phyloP scores from a whole-genome alignment of 2,113 vertebrate species.

The Ondatra zibethicus region DNA sequence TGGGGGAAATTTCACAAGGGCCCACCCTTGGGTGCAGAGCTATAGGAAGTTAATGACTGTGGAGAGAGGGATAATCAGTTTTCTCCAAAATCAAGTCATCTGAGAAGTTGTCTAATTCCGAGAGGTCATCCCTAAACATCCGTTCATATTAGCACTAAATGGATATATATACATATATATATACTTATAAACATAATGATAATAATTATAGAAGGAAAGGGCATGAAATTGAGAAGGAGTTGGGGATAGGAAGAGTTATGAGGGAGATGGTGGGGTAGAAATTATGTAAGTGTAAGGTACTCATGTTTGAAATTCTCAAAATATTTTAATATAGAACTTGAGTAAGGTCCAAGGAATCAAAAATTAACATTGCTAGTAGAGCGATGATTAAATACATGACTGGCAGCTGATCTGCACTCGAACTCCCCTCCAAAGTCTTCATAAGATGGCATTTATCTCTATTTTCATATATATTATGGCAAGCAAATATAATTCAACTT shows the following conservation, averaged over 20 bases:
- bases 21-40: not conserved
- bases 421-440: not conserved
- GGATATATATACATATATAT: not conserved
- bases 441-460: not conserved
- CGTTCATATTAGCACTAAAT: not conserved
- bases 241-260: not conserved
- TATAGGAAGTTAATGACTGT: not conserved
- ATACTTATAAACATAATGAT: not conserved
- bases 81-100: not conserved
- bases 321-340: not conserved
- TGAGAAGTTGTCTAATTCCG: not conserved
- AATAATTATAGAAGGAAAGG: not conserved
- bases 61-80: not conserved
- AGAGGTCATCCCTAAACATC: not conserved
- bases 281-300: not conserved
- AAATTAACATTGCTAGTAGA: not conserved
- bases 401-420: not conserved
- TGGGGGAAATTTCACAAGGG: not conserved
- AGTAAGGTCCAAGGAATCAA: not conserved
- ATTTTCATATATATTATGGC: conserved; percentile 17
- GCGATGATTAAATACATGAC: not conserved
- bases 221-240: not conserved
- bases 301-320: not conserved
- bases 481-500: conserved; percentile 15
- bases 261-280: no score